phyloP scores from a whole-genome alignment of 2,113 vertebrate genomes.

The Rafetus swinhoei region DNA sequence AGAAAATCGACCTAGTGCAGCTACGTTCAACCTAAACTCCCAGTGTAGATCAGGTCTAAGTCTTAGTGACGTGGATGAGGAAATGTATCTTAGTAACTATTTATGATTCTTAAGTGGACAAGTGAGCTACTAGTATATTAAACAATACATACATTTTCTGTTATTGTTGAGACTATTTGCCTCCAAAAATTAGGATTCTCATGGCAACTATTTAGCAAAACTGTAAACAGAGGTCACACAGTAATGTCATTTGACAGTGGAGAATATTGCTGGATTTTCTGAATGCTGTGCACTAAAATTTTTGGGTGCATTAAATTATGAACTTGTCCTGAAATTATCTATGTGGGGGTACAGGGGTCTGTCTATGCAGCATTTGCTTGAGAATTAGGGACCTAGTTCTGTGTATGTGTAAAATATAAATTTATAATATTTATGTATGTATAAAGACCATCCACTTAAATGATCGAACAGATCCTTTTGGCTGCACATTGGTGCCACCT shows the following conservation, averaged over 20 bases:
- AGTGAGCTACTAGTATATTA: not conserved
- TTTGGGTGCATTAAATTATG: not conserved
- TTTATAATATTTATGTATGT: not conserved
- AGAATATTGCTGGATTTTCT: not conserved
- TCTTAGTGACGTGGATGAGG: not conserved
- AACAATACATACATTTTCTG: not conserved
- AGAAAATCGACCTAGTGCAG: too few species aligned
- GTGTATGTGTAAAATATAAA: not conserved
- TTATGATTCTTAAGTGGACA: not conserved
- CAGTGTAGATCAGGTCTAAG: not conserved
- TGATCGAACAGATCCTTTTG: conserved; percentile 45
- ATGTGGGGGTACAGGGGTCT: not conserved
- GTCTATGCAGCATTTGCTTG: fast-evolving
- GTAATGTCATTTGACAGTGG: not conserved
- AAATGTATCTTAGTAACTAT: not conserved
- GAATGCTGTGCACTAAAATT: not conserved
- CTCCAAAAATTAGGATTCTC: not conserved
- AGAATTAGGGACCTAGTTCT: not conserved
- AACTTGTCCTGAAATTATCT: not conserved
- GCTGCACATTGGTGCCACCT: conserved; percentile 67
- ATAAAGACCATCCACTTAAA: conserved; percentile 38
- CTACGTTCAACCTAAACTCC: too few species aligned
- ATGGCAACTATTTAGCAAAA: not conserved
- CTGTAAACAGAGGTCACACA: not conserved
- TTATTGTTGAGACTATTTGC: too few species aligned